Percentiles rank a stretch among this genome's conserved stretches.
Conservation (phyloP, 2,888 invertebrate genomes). For the Ochropleura plecta region DNA sequence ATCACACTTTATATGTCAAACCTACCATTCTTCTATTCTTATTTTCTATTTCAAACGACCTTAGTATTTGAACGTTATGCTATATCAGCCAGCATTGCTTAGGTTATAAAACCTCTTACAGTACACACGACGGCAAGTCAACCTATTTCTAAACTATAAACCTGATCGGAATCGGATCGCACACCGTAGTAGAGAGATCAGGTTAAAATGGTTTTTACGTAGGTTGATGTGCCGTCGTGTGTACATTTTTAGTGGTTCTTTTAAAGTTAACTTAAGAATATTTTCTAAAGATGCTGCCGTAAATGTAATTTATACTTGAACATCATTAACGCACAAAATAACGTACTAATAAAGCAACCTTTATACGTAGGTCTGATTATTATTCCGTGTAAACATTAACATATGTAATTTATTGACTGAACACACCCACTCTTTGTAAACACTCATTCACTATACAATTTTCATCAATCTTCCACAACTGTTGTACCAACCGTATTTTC, state of each 20-base stretch:
- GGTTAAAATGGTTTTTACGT: too few relatives aligned
- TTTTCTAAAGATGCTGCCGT: background rate
- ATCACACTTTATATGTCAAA: too few relatives aligned
- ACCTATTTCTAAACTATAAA: too few relatives aligned
- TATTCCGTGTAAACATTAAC: constrained; percentile 26
- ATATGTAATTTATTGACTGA: constrained; percentile 31
- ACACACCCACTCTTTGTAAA: constrained; percentile 35
- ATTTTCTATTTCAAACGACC: too few relatives aligned
- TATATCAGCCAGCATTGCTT: too few relatives aligned
- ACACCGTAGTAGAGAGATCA: too few relatives aligned
- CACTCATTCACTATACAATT: constrained; percentile 14
- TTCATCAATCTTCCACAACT: constrained; percentile 3
- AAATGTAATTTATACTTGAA: background rate
- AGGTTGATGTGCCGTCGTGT: too few relatives aligned
- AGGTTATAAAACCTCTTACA: too few relatives aligned
- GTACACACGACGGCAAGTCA: too few relatives aligned
- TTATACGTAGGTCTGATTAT: background rate
- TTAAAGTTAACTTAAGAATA: background rate
- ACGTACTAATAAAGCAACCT: background rate
- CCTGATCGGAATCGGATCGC: too few relatives aligned
- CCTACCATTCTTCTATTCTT: too few relatives aligned
- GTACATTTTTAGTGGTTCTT: background rate
- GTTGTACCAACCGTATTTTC: background rate
- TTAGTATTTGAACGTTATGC: too few relatives aligned
- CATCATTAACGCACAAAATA: background rate